Evolutionary conservation across 2,888 invertebrate species (phyloP), one percentile per base, ranked within the genome.

Genomic region (Melinaea menophilus): DNA sequence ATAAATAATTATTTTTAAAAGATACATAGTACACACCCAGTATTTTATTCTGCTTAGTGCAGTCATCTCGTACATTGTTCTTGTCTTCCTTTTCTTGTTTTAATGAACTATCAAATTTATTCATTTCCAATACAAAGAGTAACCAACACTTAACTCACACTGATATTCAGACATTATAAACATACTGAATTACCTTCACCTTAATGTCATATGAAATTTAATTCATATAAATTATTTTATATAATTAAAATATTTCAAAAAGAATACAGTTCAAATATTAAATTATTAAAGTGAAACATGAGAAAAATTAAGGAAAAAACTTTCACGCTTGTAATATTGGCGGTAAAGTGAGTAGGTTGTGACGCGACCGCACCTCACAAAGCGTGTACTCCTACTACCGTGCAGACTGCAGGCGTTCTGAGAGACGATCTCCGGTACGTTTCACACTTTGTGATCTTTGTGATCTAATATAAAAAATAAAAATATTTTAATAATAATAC

Each of bases 41-140:
- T 68, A 86, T 73, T 80, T 88, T 89, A 59, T 78, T 84, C 69
- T 83, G 86, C 61, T 86, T 90, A 2, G 88, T 89, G 71, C 89
- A 90, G 66, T 83, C 88, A 7, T 83, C 85, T 69, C 79, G 82
- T 0, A 78, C 77, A 71, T 78, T 82, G 37, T 79, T 79, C 0
- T 84, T 85, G n/a, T 83, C 85, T 54, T 86, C 88, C 70, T 76
- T 83, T 41, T 83, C 84, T 37, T 78, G 82, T 73, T 81, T 86
- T 37, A 79, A 75, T 5, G 74, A 71, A 57, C 75, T 81, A 33
- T 88, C 86, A 58, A 88, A 79, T 79, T 84, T 86, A 82, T 87
- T 90, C 90, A 90, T 90, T 78, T 85, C 72, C 81, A 77, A 66
- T 68, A 67, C 57, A 61, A 69, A 68, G 58, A 45, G 41, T 35